Percentiles rank a stretch among this genome's conserved stretches.
Evolutionary conservation across 1,140 invertebrate species (phyloP).

Genomic region (Cotesia vestalis): DNA sequence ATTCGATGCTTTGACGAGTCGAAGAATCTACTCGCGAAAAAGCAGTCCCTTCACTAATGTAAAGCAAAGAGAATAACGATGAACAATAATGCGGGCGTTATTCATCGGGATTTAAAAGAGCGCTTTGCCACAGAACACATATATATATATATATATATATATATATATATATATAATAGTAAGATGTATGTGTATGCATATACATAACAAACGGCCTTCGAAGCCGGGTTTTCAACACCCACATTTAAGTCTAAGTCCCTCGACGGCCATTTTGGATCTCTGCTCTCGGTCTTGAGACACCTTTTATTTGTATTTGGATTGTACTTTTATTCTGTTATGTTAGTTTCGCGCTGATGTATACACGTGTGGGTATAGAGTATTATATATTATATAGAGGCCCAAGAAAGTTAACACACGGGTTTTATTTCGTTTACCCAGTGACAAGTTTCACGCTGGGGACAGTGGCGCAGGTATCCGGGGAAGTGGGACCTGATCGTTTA

Average conservation of each 20-base stretch:
- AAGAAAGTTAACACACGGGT: conserved; percentile 3
- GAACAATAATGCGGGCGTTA: no score
- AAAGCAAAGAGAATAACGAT: no score
- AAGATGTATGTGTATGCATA: no score
- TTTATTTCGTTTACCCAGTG: conserved; percentile 38
- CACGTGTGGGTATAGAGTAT: no score
- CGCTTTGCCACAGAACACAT: no score
- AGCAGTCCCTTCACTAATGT: background rate
- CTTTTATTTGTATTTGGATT: conserved; percentile 19
- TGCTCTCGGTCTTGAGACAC: conserved; percentile 27
- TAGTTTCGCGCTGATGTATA: background rate
- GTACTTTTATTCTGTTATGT: conserved; percentile 10
- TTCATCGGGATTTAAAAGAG: no score
- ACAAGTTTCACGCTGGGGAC: conserved; percentile 44
- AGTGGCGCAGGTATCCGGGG: conserved; percentile 32
- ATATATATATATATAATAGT: no score
- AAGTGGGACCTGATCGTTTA: background rate
- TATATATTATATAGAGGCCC: no score
- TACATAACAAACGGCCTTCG: conserved; percentile 35
- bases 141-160: no score
- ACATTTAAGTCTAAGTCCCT: background rate
- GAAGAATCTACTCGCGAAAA: background rate
- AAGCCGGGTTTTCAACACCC: conserved; percentile 25
- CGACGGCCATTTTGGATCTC: conserved; percentile 45
- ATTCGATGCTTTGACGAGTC: no score